Base-by-base conservation (phyloP, 1,140 invertebrate species). In the Zaprionus lachaisei region DNA sequence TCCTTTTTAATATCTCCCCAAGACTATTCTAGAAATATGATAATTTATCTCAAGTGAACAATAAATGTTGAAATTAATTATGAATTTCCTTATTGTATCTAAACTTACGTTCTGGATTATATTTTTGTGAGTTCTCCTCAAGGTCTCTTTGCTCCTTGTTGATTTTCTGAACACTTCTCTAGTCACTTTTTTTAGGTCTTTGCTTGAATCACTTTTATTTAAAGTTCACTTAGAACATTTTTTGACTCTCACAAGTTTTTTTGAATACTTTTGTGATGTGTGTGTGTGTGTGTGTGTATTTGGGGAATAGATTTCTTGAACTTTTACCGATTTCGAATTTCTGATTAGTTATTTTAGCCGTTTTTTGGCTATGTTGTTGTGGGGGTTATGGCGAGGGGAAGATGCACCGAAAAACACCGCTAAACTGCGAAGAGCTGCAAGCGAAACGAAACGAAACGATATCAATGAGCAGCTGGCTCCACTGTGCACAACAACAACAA, bases 321-420 rank as follows among this genome's bases (percentile, higher is more conserved):
- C 49, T 58, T 71, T 56, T 37, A 74, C 64, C 66, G 82, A 81
- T 76, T 86, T 76, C 6, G 67, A 84, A 85, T 81, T 44, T 81
- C 75, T 54, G 82, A 73, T 72, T 37, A 34, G 69, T 75, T 41
- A 65, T 65, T 65, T 71, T 51, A 49, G 73, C 41, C 22, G 22
- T 14, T 22, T 38, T 24, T 41, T 11, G 12, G 34, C n/a, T 22
- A 31, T 31, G 34, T 58, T 47, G n/a, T 54, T 69, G 15, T 22
- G 37, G 54, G 37, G 24, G 14, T n/a, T 58, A 20, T 62, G 7
- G 37, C 26, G 71, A 47, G 26, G 69, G 68, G 68, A 71, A 71
- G 44, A 61, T 76, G 73, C 68, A 77, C 69, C 24, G 31, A 63
- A 73, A 66, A 77, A 72, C 73, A 76, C 73, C 31, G 73, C 61